Conservation (phyloP, 92 coral and sea anemone species). For the Phenganax subtilis region DNA sequence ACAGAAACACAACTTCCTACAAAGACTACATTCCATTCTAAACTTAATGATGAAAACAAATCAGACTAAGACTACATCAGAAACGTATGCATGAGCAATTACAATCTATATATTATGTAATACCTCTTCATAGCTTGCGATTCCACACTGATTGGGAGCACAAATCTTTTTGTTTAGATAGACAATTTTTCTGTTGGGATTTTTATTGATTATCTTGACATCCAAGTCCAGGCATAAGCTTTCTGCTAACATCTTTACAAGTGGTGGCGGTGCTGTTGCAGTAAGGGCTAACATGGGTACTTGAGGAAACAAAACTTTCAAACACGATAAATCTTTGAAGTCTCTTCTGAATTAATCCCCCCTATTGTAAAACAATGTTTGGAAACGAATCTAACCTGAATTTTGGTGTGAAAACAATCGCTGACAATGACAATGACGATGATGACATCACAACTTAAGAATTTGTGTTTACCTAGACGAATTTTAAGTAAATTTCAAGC, state of each 20-base stretch:
- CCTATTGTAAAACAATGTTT: conserved; percentile 32
- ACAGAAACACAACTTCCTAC: no score
- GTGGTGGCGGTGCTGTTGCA: conserved; percentile 61
- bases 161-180: conserved; percentile 30
- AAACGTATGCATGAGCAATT: no score
- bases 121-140: conserved; percentile 38
- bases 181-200: conserved; percentile 40
- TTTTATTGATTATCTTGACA: conserved; percentile 46
- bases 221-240: conserved; percentile 34
- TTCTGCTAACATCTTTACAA: conserved; percentile 33
- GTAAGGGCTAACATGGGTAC: conserved; percentile 53
- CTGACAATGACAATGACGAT: no score
- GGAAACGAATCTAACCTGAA: no score
- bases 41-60: no score
- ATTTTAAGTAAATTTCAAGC: no score
- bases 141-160: conserved; percentile 30
- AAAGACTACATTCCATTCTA: no score
- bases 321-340: conserved; percentile 48
- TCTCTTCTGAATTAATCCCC: conserved; percentile 61
- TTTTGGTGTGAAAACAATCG: no score
- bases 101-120: no score
- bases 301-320: conserved; percentile 51
- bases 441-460: no score
- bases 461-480: no score
- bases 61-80: no score